phyloP scores from a whole-genome alignment of 1,140 invertebrate species.

The Halotydeus destructor region DNA sequence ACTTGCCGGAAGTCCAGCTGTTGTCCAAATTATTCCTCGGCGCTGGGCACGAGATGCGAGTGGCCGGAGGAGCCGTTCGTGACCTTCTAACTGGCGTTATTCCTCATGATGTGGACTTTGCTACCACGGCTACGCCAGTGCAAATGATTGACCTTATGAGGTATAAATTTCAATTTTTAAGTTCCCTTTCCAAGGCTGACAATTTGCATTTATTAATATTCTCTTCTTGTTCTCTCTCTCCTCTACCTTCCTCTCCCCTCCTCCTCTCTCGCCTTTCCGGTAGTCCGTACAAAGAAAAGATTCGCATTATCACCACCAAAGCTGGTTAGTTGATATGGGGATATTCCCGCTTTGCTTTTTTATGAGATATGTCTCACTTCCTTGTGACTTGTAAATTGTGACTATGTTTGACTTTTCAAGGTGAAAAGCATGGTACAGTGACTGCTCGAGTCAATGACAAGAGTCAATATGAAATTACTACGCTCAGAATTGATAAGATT shows the following conservation, averaged over 20 bases:
- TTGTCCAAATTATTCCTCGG: conserved; percentile 12
- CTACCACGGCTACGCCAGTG: conserved; percentile 81
- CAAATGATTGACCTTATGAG: conserved; percentile 74
- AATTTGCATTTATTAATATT: background rate
- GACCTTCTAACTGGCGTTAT: conserved; percentile 69
- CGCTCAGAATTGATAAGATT: conserved; percentile 68
- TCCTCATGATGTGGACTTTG: conserved; percentile 91
- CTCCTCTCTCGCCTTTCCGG: background rate
- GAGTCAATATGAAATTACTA: conserved; percentile 76
- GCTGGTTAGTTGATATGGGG: conserved; percentile 1
- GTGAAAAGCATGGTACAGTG: conserved; percentile 93
- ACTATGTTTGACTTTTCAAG: conserved; percentile 23
- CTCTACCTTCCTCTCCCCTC: background rate
- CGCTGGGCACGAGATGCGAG: conserved; percentile 51
- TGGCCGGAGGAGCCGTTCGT: conserved; percentile 81
- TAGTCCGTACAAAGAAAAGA: background rate
- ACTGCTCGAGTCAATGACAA: conserved; percentile 88
- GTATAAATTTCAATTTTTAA: conserved; percentile 4
- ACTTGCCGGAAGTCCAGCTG: background rate
- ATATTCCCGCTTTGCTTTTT: background rate
- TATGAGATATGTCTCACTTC: background rate
- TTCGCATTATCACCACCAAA: conserved; percentile 10
- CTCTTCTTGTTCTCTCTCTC: background rate
- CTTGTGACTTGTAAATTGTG: background rate
- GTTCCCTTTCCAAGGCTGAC: background rate